These are phyloP conservation scores for Grantiella picta DNA, from an alignment of 2,113 vertebrate species.

Conservation along the genomic window DNA sequence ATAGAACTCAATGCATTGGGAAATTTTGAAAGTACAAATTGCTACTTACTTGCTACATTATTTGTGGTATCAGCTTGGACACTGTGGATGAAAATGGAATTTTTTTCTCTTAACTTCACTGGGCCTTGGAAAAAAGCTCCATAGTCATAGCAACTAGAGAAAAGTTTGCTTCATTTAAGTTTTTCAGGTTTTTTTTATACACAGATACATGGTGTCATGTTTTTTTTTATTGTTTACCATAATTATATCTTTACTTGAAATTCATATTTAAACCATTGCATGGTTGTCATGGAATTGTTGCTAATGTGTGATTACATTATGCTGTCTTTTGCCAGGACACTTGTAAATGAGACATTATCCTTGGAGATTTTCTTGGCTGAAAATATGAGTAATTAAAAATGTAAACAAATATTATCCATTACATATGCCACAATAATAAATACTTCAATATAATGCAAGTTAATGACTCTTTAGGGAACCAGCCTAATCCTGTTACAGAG, in stretches of 20 bases:
- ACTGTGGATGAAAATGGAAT: background rate
- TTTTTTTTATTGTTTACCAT: conserved; percentile 65
- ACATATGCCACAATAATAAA: conserved; percentile 79
- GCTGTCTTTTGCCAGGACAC: conserved; percentile 74
- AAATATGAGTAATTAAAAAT: conserved; percentile 81
- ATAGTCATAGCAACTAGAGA: conserved; percentile 3
- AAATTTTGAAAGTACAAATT: background rate
- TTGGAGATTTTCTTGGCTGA: conserved; percentile 80
- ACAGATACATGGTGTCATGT: background rate
- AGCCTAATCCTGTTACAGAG: conserved; percentile 68
- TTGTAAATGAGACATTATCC: conserved; percentile 79
- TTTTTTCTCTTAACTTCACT: background rate
- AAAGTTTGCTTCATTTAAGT: conserved; percentile 61
- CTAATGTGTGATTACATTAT: conserved; percentile 77
- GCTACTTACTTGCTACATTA: background rate
- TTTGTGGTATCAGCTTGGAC: background rate
- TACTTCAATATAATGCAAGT: conserved; percentile 75
- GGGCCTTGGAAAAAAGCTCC: background rate
- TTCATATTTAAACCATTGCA: conserved; percentile 67
- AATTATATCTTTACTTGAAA: conserved; percentile 75
- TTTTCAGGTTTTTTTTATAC: background rate
- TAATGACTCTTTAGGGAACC: conserved; percentile 73
- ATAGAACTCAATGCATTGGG: background rate
- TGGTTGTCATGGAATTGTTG: conserved; percentile 76
- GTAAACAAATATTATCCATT: conserved; percentile 82